A percentile compares a stretch with the other conserved stretches of the same genome.
These are phyloP conservation scores for Scelioninae gen. 1 DNA, from an alignment of 2,888 invertebrate species.

Conservation along the genomic window DNA sequence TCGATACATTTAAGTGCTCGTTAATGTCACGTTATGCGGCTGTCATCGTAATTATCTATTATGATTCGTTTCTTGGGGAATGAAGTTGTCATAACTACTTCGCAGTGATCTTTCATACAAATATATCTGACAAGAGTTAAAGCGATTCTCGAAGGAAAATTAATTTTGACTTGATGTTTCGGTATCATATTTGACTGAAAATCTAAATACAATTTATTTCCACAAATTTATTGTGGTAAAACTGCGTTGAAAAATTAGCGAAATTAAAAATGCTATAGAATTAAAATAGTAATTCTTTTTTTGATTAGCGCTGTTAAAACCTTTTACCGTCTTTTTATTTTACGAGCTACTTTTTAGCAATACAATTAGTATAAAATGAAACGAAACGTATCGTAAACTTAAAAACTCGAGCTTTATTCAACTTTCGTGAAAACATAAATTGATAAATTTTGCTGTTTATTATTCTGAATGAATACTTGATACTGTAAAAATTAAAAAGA, in stretches of 20 bases:
- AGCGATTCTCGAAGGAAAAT: too few species aligned
- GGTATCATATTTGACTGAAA: not conserved
- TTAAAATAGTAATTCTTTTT: slow-evolving; percentile 7
- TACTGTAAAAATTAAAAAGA: not conserved
- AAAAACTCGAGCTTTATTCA: not conserved
- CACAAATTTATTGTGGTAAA: not conserved
- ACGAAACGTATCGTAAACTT: slow-evolving; percentile 18
- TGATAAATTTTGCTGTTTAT: not conserved
- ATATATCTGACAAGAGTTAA: too few species aligned
- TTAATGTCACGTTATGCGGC: too few species aligned
- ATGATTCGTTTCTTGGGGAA: too few species aligned
- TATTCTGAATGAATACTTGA: not conserved
- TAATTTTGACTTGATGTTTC: too few species aligned
- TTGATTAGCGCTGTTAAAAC: slow-evolving; percentile 17
- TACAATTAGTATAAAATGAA: slow-evolving; percentile 34
- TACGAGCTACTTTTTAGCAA: slow-evolving; percentile 9
- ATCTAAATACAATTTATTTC: not conserved
- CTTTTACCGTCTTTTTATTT: slow-evolving; percentile 23
- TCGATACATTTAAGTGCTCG: too few species aligned
- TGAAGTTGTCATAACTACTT: too few species aligned
- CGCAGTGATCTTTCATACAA: too few species aligned
- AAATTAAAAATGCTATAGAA: slow-evolving; percentile 6
- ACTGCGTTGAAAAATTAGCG: not conserved
- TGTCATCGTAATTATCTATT: too few species aligned
- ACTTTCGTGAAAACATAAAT: not conserved